A percentile compares a stretch with the other conserved stretches of the same genome.
Evolutionary conservation across 2,888 invertebrate genomes (phyloP).

Genomic region (Luperina nickerlii): DNA sequence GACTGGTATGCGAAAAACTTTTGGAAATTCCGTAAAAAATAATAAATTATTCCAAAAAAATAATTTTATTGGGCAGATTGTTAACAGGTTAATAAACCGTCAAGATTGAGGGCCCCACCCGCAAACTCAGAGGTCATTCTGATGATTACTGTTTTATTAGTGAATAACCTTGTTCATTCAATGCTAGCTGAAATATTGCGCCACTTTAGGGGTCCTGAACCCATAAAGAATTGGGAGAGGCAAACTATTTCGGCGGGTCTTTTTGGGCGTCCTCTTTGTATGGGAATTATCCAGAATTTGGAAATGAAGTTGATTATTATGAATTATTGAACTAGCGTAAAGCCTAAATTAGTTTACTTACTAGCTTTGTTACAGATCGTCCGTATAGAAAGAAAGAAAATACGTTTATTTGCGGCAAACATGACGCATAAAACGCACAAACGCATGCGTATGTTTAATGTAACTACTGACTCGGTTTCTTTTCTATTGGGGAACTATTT

Average conservation of each 20-base stretch:
- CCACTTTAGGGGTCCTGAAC: not conserved
- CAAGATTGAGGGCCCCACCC: too few species aligned
- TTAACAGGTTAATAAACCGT: not conserved
- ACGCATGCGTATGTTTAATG: not conserved
- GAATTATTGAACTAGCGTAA: not conserved
- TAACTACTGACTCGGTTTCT: not conserved
- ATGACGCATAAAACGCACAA: too few species aligned
- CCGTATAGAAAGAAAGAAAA: too few species aligned
- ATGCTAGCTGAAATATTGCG: not conserved
- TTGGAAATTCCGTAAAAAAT: conserved; percentile 18
- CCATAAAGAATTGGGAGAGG: not conserved
- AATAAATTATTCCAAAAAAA: not conserved
- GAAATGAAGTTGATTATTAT: not conserved
- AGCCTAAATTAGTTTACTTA: not conserved
- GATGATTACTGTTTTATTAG: not conserved
- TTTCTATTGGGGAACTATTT: not conserved
- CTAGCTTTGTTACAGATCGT: not conserved
- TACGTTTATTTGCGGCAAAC: too few species aligned
- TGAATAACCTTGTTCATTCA: not conserved
- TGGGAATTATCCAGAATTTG: not conserved
- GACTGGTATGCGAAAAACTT: conserved; percentile 22
- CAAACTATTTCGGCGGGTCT: not conserved
- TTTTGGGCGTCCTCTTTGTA: not conserved
- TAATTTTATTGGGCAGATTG: not conserved
- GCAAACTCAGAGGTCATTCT: not conserved